Evolutionary conservation across 2,797 vertebrate genomes (phyloP).

Genomic region (Catharus ustulatus): DNA sequence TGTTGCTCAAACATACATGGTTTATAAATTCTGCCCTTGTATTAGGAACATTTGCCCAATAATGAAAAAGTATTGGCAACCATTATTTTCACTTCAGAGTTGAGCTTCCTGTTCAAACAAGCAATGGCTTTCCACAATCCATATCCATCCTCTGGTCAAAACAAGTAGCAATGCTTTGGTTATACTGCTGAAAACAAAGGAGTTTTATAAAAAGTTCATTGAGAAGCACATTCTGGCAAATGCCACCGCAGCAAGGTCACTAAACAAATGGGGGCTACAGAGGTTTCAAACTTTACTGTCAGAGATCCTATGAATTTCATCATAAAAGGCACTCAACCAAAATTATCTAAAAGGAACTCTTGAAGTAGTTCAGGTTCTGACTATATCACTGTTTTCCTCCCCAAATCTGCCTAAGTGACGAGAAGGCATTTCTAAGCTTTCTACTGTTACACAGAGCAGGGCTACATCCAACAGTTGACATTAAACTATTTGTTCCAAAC

Average conservation of each 20-base stretch:
- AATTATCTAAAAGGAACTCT: not conserved
- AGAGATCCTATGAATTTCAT: not conserved
- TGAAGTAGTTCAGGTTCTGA: not conserved
- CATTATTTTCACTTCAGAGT: not conserved
- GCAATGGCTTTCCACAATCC: not conserved
- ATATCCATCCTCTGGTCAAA: not conserved
- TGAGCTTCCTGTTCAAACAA: not conserved
- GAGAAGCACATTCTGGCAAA: not conserved
- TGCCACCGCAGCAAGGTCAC: not conserved
- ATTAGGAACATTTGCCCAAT: not conserved
- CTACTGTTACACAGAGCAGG: not conserved
- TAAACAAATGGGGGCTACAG: not conserved
- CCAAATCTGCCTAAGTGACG: not conserved
- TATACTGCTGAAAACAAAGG: not conserved
- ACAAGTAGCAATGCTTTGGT: not conserved
- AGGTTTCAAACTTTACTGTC: not conserved
- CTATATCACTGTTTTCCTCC: not conserved
- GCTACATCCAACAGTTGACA: accelerated
- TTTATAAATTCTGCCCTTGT: not conserved
- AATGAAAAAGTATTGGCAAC: not conserved
- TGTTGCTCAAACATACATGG: not conserved
- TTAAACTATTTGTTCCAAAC: not conserved
- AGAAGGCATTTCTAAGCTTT: not conserved
- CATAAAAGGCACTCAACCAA: not conserved
- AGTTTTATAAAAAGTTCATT: not conserved